These are phyloP conservation scores for Festucalex cinctus DNA, from an alignment of 2,113 vertebrate species.

Conservation along the genomic window DNA sequence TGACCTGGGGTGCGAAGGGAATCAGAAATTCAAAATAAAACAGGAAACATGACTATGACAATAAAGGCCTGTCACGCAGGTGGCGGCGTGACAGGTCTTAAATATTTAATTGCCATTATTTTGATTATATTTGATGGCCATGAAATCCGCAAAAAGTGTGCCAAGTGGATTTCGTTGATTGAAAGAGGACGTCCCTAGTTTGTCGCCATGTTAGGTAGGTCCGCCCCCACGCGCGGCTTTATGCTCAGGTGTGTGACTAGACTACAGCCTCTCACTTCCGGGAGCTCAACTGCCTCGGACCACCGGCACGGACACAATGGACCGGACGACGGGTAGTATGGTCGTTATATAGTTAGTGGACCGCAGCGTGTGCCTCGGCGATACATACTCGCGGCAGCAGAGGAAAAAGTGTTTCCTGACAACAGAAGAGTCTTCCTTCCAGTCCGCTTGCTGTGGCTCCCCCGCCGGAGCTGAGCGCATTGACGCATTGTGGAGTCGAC, in stretches of 20 bases:
- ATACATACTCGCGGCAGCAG: constrained; percentile 4
- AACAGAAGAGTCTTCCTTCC: constrained; percentile 56
- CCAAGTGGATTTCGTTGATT: background rate
- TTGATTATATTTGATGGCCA: background rate
- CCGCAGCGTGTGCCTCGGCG: background rate
- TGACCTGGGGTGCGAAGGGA: too few relatives aligned
- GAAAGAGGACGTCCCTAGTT: background rate
- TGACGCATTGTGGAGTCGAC: constrained; percentile 72
- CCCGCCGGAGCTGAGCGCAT: constrained; percentile 46
- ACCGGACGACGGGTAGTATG: constrained; percentile 3
- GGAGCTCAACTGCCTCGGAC: background rate
- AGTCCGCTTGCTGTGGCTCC: constrained; percentile 56
- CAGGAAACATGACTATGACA: too few relatives aligned
- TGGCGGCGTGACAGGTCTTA: too few relatives aligned
- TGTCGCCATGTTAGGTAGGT: constrained; percentile 45
- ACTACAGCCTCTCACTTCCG: constrained; percentile 51
- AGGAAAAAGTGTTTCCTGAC: constrained; percentile 55
- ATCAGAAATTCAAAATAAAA: too few relatives aligned
- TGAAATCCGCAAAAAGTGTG: background rate
- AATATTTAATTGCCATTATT: background rate
- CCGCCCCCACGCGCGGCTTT: constrained; percentile 5
- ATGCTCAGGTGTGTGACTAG: constrained; percentile 74
- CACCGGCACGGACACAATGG: constrained; percentile 8
- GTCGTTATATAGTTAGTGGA: constrained; percentile 1
- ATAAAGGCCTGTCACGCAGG: too few relatives aligned